Conservation (phyloP, 2,888 invertebrate genomes). For the Torymus tubicola region DNA sequence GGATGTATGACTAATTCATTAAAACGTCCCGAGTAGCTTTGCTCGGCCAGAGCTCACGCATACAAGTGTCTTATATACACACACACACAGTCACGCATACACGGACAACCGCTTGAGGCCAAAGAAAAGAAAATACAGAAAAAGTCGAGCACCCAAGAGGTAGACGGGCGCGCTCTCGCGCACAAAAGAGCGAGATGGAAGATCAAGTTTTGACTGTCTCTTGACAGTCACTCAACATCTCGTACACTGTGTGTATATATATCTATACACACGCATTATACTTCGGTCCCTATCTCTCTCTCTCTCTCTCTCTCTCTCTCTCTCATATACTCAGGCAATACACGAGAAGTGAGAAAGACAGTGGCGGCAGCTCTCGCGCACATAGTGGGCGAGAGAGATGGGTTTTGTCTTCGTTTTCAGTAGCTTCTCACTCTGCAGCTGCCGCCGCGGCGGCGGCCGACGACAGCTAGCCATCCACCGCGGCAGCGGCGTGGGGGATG, state of each 20-base stretch:
- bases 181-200: slow-evolving; percentile 25
- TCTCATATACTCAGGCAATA: too few species aligned
- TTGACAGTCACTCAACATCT: slow-evolving; percentile 53
- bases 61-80: too few species aligned
- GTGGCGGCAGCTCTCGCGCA: neutral
- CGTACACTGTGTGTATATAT: too few species aligned
- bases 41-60: too few species aligned
- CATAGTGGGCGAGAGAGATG: slow-evolving; percentile 37
- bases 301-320: too few species aligned
- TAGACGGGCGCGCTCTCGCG: neutral
- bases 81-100: too few species aligned
- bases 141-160: slow-evolving; percentile 18
- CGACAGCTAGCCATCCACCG: slow-evolving; percentile 11
- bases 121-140: neutral
- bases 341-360: too few species aligned
- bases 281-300: neutral
- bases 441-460: slow-evolving; percentile 16
- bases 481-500: slow-evolving; percentile 59
- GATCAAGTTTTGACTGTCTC: slow-evolving; percentile 51
- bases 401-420: slow-evolving; percentile 52
- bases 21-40: too few species aligned
- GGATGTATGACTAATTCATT: too few species aligned
- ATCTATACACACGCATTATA: neutral
- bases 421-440: slow-evolving; percentile 49
- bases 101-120: too few species aligned